Conservation (phyloP, 1,140 invertebrate species). For the Drosophila leontia region DNA sequence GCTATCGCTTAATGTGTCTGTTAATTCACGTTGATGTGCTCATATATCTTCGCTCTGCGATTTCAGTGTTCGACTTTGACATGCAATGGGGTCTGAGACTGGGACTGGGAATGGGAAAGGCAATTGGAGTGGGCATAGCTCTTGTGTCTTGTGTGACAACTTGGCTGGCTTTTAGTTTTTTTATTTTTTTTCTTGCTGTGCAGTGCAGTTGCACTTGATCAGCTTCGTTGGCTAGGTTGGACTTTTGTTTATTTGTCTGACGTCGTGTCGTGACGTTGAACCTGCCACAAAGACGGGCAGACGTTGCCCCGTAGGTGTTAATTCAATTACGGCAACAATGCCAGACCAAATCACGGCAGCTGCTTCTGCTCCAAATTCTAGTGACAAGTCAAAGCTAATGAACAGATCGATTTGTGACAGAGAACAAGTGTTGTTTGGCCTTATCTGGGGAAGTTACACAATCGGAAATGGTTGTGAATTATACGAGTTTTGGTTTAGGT, state of each 20-base stretch:
- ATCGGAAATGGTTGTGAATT: constrained; percentile 11
- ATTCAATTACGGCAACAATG: constrained; percentile 69
- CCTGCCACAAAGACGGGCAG: constrained; percentile 46
- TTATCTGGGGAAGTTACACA: constrained; percentile 15
- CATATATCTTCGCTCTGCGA: constrained; percentile 75
- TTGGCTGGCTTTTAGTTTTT: not conserved
- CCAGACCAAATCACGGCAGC: constrained; percentile 9
- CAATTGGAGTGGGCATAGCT: constrained; percentile 12
- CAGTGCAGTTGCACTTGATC: constrained; percentile 50
- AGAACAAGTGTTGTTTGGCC: not conserved
- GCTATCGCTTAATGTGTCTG: constrained; percentile 78
- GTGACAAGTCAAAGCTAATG: constrained; percentile 40
- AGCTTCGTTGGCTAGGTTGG: constrained; percentile 29
- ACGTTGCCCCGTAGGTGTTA: constrained; percentile 57
- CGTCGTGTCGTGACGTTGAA: constrained; percentile 63
- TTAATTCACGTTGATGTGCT: constrained; percentile 80
- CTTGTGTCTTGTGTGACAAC: constrained; percentile 32
- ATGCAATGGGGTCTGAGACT: constrained; percentile 38
- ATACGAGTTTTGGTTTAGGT: not conserved
- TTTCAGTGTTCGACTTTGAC: constrained; percentile 67
- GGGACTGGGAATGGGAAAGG: not conserved
- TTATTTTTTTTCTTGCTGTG: not conserved
- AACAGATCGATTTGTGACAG: constrained; percentile 16
- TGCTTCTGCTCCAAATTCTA: constrained; percentile 36
- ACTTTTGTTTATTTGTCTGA: constrained; percentile 49